These are phyloP conservation scores for Myathropa florea DNA, from an alignment of 2,888 invertebrate genomes.

Conservation along the genomic window DNA sequence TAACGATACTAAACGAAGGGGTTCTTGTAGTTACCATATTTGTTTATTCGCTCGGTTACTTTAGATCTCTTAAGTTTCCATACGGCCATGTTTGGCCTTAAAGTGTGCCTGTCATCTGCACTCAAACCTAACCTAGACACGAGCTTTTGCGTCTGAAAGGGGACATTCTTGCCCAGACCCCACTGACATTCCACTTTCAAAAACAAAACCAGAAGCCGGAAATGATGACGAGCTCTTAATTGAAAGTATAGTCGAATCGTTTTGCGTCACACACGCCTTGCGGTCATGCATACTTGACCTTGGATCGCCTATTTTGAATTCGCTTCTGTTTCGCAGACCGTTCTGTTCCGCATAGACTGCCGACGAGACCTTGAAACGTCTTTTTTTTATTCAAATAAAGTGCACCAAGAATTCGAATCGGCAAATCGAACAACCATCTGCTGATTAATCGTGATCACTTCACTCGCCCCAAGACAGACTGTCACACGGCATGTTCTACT, in stretches of 20 bases:
- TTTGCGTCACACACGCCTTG: not conserved
- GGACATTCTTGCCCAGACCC: not conserved
- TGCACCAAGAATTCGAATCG: too few relatives aligned
- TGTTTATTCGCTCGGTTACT: too few relatives aligned
- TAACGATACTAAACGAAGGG: too few relatives aligned
- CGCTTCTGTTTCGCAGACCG: not conserved
- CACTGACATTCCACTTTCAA: not conserved
- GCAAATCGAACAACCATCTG: constrained; percentile 10
- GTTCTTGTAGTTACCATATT: too few relatives aligned
- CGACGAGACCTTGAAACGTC: not conserved
- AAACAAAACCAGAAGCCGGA: not conserved
- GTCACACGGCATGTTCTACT: not conserved
- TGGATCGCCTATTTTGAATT: not conserved
- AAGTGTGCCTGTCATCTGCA: too few relatives aligned
- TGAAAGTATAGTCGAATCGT: too few relatives aligned
- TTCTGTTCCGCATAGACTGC: not conserved
- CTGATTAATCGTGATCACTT: not conserved
- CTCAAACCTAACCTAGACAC: too few relatives aligned
- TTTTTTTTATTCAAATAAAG: too few relatives aligned
- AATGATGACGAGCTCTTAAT: not conserved
- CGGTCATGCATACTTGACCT: not conserved
- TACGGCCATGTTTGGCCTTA: too few relatives aligned
- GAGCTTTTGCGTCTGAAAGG: too few relatives aligned
- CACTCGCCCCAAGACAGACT: not conserved
- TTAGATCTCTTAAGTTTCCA: too few relatives aligned